Evolutionary conservation across 2,888 invertebrate genomes (phyloP).

Genomic region (Sinopyrophorus schimmeli): DNA sequence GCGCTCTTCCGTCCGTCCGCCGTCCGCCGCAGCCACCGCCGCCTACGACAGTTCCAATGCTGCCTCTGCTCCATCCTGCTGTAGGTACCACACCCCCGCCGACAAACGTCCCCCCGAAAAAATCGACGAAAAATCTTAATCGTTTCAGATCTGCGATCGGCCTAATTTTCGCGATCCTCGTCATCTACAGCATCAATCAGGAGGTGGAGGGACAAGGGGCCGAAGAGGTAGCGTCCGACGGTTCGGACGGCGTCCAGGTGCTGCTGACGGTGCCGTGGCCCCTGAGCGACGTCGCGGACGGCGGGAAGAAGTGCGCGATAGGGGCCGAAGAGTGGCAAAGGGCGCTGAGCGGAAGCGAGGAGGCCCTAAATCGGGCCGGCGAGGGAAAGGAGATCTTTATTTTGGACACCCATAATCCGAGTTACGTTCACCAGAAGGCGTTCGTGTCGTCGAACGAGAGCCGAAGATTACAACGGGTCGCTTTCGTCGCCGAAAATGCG

Average conservation of each 20-base stretch:
- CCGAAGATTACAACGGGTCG: constrained; percentile 66
- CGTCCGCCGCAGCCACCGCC: constrained; percentile 57
- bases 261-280: constrained; percentile 23
- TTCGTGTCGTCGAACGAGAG: constrained; percentile 66
- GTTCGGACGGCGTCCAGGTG: constrained; percentile 10
- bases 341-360: constrained; percentile 62
- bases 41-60: constrained; percentile 68
- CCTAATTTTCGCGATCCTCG: constrained; percentile 35
- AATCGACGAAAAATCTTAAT: no score
- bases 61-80: constrained; percentile 69
- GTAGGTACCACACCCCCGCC: no score
- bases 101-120: no score
- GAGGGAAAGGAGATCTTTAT: constrained; percentile 61
- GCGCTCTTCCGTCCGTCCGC: constrained; percentile 60
- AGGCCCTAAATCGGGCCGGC: constrained; percentile 60
- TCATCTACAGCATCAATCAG: constrained; percentile 23
- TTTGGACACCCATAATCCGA: constrained; percentile 62
- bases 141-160: constrained; percentile 41
- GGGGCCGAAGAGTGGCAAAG: constrained; percentile 55
- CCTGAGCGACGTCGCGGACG: constrained; percentile 17
- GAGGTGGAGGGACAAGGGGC: no score
- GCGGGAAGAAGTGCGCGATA: no score
- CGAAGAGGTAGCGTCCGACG: no score
- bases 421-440: constrained; percentile 71
- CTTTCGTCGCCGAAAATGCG: constrained; percentile 70